Percentiles rank a stretch among this genome's conserved stretches.
phyloP scores from a whole-genome alignment of 2,113 vertebrate genomes.

The Onychorhynchus coronatus region DNA sequence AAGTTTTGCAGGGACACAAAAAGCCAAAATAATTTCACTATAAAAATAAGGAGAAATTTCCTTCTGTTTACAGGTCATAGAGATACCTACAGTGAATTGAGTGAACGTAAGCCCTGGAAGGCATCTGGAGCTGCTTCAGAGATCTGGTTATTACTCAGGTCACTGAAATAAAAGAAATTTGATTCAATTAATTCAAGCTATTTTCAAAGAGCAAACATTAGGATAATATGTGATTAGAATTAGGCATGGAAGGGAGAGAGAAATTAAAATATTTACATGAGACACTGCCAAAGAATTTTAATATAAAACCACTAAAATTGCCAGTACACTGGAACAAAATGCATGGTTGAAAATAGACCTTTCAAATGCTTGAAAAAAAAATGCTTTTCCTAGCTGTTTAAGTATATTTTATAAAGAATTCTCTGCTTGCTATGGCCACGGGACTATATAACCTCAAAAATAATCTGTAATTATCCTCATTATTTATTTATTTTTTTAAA shows the following conservation, averaged over 20 bases:
- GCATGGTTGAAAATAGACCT: neutral
- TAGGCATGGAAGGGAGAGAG: neutral
- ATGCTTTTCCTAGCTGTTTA: neutral
- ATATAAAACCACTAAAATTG: neutral
- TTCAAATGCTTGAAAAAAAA: neutral
- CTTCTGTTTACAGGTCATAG: neutral
- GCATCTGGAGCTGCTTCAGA: conserved; percentile 94
- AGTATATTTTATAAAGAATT: neutral
- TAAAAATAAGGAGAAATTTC: neutral
- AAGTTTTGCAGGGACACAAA: neutral
- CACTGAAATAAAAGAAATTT: conserved; percentile 75
- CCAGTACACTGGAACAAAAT: neutral
- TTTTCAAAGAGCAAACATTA: neutral
- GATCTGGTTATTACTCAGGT: conserved; percentile 98
- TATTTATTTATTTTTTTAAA: neutral
- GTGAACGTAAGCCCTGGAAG: conserved; percentile 94
- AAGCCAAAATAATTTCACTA: neutral
- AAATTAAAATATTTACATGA: neutral
- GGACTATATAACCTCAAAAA: neutral
- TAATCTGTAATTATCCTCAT: neutral
- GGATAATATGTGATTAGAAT: neutral
- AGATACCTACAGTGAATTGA: conserved; percentile 95
- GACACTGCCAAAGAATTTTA: neutral
- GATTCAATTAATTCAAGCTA: neutral
- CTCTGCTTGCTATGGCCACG: neutral